Conservation (phyloP, 2,797 vertebrate species). For the Ciconia nigra region DNA sequence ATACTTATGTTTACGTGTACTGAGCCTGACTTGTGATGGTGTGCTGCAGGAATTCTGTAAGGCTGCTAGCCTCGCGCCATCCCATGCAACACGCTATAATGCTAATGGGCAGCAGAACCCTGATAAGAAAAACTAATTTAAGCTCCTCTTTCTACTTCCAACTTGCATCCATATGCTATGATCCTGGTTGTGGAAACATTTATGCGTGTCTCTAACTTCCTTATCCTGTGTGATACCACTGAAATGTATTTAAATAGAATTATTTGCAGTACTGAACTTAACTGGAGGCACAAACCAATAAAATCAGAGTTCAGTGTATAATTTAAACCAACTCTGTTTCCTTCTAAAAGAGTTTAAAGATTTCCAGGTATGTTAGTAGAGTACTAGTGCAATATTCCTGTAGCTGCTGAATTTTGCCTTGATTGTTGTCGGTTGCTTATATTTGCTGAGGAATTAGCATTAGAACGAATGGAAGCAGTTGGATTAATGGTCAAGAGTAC, state of each 20-base stretch:
- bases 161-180: not conserved
- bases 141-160: not conserved
- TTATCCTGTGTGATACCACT: not conserved
- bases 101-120: not conserved
- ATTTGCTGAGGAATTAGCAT: not conserved
- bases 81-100: rapidly evolving
- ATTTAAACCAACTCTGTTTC: not conserved
- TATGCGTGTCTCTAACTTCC: not conserved
- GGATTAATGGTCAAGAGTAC: not conserved
- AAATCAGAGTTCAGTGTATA: not conserved
- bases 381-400: not conserved
- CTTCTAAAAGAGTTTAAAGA: not conserved
- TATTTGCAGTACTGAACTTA: not conserved
- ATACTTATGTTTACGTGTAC: rapidly evolving
- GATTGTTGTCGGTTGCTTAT: not conserved
- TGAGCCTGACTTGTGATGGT: not conserved
- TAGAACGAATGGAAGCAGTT: not conserved
- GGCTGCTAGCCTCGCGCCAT: not conserved
- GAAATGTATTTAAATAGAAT: not conserved
- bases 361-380: not conserved
- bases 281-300: not conserved
- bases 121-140: not conserved
- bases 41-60: not conserved
- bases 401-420: not conserved
- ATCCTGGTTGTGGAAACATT: not conserved